Percentiles rank a stretch among this genome's conserved stretches.
Evolutionary conservation across 2,797 vertebrate species (phyloP).

Genomic region (Sebastes umbrosus): DNA sequence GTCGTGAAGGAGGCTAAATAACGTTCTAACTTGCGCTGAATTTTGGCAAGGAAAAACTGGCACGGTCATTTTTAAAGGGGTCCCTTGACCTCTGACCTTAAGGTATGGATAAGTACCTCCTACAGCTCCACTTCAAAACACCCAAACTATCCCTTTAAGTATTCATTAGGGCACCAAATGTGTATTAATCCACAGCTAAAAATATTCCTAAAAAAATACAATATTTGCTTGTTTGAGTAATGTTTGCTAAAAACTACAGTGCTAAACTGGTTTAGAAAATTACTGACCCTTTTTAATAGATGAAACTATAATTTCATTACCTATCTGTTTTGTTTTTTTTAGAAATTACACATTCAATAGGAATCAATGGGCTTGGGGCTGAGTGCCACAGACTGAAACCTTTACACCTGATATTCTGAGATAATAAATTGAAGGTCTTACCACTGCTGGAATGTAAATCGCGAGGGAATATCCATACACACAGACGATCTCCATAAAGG

Average conservation of each 20-base stretch:
- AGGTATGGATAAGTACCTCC: too few relatives aligned
- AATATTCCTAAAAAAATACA: not conserved
- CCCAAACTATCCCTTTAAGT: not conserved
- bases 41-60: too few relatives aligned
- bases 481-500: conserved; percentile 96
- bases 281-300: not conserved
- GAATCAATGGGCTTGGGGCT: not conserved
- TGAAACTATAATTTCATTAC: not conserved
- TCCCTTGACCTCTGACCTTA: too few relatives aligned
- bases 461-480: conserved; percentile 97
- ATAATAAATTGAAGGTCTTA: conserved; percentile 70
- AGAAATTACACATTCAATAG: not conserved
- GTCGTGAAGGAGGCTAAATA: too few relatives aligned
- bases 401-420: not conserved
- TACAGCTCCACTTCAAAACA: too few relatives aligned
- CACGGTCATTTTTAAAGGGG: too few relatives aligned
- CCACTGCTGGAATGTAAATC: conserved; percentile 95
- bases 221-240: not conserved
- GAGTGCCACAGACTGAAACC: not conserved
- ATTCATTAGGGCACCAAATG: not conserved
- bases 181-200: not conserved
- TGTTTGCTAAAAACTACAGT: not conserved
- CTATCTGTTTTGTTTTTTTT: not conserved
- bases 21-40: too few relatives aligned
- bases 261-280: not conserved